phyloP scores from a whole-genome alignment of 2,888 invertebrate species.

The Sipha maydis region DNA sequence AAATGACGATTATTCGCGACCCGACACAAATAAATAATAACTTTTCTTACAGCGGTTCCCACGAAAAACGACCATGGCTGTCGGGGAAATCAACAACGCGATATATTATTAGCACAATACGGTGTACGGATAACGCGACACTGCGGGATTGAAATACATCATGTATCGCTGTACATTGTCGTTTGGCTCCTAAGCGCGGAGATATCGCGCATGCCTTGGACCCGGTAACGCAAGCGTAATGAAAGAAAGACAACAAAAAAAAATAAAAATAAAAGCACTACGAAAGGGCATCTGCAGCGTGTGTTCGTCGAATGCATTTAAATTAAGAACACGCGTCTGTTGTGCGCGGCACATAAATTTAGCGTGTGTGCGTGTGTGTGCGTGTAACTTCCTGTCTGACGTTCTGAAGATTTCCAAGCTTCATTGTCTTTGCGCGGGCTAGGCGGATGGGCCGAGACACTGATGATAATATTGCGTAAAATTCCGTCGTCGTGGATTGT shows the following conservation, averaged over 20 bases:
- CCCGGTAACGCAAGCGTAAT: too few relatives aligned
- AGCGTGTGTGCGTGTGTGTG: neutral
- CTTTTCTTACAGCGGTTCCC: neutral
- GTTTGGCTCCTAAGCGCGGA: too few relatives aligned
- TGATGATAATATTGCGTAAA: neutral
- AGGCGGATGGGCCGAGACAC: neutral
- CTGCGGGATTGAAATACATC: too few relatives aligned
- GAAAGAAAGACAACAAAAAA: too few relatives aligned
- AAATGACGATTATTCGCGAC: conserved; percentile 25
- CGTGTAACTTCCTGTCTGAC: neutral
- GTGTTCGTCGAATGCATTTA: neutral
- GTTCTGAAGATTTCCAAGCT: neutral
- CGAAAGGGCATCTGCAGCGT: neutral
- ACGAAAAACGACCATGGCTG: neutral
- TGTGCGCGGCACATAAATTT: neutral
- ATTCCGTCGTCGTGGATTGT: neutral
- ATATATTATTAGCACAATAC: neutral
- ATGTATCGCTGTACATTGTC: too few relatives aligned
- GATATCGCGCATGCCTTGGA: too few relatives aligned
- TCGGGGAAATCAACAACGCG: neutral
- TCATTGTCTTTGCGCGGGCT: neutral
- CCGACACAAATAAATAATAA: neutral
- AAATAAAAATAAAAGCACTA: too few relatives aligned
- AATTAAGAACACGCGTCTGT: neutral
- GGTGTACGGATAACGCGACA: too few relatives aligned